These are phyloP conservation scores for Prochilodus magdalenae DNA, from an alignment of 2,113 vertebrate genomes.

Conservation along the genomic window DNA sequence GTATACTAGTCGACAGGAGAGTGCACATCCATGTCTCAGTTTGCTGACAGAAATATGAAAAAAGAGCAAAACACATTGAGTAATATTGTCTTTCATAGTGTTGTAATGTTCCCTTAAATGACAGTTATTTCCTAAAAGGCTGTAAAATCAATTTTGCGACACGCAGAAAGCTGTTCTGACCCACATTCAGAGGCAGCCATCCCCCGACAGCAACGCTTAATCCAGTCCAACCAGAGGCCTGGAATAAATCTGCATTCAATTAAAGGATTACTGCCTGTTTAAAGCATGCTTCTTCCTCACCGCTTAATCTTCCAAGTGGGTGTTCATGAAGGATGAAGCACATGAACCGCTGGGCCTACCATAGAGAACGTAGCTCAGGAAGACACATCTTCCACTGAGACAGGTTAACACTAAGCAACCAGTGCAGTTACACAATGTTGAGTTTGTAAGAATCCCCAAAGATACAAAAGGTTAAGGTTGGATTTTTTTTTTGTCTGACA, in stretches of 20 bases:
- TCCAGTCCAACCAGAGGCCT: conserved; percentile 47
- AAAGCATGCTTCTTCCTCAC: conserved; percentile 73
- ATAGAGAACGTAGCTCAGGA: no score
- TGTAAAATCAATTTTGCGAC: no score
- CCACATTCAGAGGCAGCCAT: no score
- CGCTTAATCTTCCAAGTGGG: conserved; percentile 73
- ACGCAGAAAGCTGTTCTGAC: no score
- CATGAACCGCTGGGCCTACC: conserved; percentile 39
- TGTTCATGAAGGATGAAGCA: conserved; percentile 66
- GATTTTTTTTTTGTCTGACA: no score
- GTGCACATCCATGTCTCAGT: neutral
- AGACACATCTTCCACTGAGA: no score
- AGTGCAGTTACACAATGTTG: conserved; percentile 16
- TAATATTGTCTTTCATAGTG: neutral
- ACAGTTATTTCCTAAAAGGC: no score
- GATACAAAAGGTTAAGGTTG: no score
- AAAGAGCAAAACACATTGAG: neutral
- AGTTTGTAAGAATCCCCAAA: no score
- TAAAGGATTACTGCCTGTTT: conserved; percentile 80
- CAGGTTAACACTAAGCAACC: conserved; percentile 11
- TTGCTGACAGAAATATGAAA: neutral
- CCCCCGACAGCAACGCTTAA: no score
- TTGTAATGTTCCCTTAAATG: neutral
- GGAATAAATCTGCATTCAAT: conserved; percentile 84
- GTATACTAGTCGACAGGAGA: no score